Percentiles rank a stretch among this genome's conserved stretches.
Conservation (phyloP, 2,113 vertebrate genomes). For the Toxostoma redivivum region DNA sequence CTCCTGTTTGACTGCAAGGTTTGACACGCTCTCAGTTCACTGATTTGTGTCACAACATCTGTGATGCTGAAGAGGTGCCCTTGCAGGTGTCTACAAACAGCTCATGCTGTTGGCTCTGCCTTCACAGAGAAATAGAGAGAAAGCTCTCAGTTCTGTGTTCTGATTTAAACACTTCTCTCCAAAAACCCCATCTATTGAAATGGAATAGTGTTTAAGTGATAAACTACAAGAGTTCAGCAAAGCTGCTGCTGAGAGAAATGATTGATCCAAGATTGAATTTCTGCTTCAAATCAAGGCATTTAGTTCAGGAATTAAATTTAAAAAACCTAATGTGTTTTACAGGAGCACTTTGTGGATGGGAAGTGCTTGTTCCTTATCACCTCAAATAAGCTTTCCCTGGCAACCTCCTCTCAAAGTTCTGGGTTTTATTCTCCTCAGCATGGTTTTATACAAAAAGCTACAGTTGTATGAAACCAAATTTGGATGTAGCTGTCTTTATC, state of each 20-base stretch:
- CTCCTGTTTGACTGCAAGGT: neutral
- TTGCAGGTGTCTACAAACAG: neutral
- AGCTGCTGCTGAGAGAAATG: neutral
- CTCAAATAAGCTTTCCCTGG: neutral
- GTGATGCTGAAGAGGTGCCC: slow-evolving; percentile 4
- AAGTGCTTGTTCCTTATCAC: neutral
- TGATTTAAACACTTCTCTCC: neutral
- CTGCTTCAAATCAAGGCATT: neutral
- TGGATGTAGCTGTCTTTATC: neutral
- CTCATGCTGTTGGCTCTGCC: neutral
- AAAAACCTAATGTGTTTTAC: neutral
- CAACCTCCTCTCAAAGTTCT: neutral
- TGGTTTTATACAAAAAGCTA: neutral
- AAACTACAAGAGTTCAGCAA: neutral
- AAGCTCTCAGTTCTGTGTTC: neutral
- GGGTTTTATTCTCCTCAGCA: neutral
- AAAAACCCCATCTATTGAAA: neutral
- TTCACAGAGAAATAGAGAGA: neutral
- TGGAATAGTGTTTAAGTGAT: neutral
- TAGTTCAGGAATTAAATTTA: neutral
- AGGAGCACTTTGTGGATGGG: neutral
- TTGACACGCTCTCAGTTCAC: neutral
- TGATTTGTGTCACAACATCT: slow-evolving; percentile 4
- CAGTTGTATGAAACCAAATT: neutral
- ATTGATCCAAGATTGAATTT: neutral